A percentile compares a stretch with the other conserved stretches of the same genome.
Conservation (phyloP, 2,888 invertebrate species). For the Podabrus alpinus region DNA sequence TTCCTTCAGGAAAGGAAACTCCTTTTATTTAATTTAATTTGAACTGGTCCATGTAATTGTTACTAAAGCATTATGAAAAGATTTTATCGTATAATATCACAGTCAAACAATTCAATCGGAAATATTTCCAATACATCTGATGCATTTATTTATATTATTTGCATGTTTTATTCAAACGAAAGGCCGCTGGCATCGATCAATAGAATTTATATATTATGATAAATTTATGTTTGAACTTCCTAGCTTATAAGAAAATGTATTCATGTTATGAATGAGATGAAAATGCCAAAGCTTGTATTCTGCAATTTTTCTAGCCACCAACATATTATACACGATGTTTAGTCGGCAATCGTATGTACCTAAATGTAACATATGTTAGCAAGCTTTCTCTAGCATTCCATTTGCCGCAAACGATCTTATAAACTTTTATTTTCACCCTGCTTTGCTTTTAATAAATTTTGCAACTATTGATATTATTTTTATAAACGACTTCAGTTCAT, state of each 20-base stretch:
- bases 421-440: conserved; percentile 30
- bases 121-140: not conserved
- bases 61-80: not conserved
- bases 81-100: not conserved
- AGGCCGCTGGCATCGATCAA: not conserved
- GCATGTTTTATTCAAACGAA: conserved; percentile 7
- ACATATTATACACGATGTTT: conserved; percentile 5
- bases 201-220: conserved; percentile 16
- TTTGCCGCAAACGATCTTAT: conserved; percentile 30
- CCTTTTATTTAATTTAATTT: not conserved
- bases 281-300: conserved; percentile 8
- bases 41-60: not conserved
- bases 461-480: conserved; percentile 22
- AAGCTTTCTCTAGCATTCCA: conserved; percentile 30
- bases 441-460: conserved; percentile 26
- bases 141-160: not conserved
- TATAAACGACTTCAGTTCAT: conserved; percentile 2
- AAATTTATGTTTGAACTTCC: conserved; percentile 13
- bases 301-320: not conserved
- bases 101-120: not conserved
- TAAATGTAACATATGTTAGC: conserved; percentile 30
- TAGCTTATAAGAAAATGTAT: conserved; percentile 7
- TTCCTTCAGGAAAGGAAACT: not conserved
- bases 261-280: conserved; percentile 9
- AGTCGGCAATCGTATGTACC: not conserved